These are phyloP conservation scores for Sphinx pinastri DNA, from an alignment of 2,888 invertebrate species.

Conservation along the genomic window DNA sequence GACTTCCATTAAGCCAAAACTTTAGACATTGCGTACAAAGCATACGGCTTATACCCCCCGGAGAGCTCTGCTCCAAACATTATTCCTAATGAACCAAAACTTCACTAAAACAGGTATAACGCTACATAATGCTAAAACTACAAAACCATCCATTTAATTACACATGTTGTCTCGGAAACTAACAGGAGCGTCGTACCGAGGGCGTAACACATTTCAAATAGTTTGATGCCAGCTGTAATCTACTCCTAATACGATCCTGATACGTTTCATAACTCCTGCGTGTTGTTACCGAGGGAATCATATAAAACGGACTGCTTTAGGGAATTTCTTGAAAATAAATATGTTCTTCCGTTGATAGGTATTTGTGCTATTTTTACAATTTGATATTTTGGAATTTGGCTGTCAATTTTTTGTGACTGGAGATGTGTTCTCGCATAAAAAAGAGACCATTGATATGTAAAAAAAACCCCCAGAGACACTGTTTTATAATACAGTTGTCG, in stretches of 20 bases:
- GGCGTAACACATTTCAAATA: background rate
- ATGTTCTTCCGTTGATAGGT: constrained; percentile 15
- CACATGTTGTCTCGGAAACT: background rate
- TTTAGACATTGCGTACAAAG: too few species aligned
- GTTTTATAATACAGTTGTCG: too few species aligned
- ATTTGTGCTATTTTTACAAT: constrained; percentile 16
- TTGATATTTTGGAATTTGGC: background rate
- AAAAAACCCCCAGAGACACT: too few species aligned
- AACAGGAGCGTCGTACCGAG: background rate
- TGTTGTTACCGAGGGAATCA: constrained; percentile 15
- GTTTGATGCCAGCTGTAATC: constrained; percentile 1
- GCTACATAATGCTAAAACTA: background rate
- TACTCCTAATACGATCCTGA: constrained; percentile 10
- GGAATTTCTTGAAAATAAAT: constrained; percentile 17
- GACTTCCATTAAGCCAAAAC: too few species aligned
- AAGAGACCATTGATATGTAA: too few species aligned
- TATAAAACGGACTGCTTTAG: constrained; percentile 20
- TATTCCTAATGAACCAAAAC: too few species aligned
- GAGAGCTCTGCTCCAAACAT: too few species aligned
- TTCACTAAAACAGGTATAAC: too few species aligned
- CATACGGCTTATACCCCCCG: too few species aligned
- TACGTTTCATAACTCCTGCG: background rate
- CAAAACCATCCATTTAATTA: background rate
- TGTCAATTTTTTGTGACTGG: background rate
- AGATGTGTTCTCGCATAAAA: too few species aligned